Evolutionary conservation across 2,113 vertebrate genomes (phyloP).

Genomic region (Procavia capensis): DNA sequence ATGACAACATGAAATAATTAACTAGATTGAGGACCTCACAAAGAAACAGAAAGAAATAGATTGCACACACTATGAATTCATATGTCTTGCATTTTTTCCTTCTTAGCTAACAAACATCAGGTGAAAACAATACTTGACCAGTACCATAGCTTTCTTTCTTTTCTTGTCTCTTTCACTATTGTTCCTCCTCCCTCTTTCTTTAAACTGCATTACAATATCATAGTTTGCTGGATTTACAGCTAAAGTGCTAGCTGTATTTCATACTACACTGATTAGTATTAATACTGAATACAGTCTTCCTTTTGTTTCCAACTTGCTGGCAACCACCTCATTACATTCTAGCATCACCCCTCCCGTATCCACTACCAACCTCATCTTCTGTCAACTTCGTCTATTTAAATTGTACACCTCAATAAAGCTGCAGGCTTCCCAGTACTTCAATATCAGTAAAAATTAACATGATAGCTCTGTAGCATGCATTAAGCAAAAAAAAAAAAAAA

Average conservation of each 20-base stretch:
- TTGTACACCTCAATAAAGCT: no score
- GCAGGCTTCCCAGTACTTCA: no score
- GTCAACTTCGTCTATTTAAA: no score
- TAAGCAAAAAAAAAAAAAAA: background rate
- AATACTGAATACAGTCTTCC: no score
- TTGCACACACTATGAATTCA: background rate
- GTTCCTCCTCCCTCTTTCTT: background rate
- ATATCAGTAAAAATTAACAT: background rate
- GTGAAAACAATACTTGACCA: background rate
- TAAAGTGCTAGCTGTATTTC: background rate
- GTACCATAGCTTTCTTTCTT: background rate
- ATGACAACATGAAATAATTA: background rate
- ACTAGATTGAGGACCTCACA: background rate
- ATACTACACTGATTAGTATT: background rate
- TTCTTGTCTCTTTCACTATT: background rate
- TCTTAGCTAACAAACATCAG: background rate
- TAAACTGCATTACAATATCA: background rate
- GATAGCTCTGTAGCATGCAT: background rate
- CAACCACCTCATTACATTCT: no score
- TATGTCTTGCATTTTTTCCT: background rate
- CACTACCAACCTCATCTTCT: no score
- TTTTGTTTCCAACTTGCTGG: no score
- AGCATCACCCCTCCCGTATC: no score
- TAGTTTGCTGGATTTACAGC: background rate
- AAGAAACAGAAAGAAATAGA: constrained; percentile 2